Evolutionary conservation across 2,888 invertebrate species (phyloP).

Genomic region (Agrochola macilenta): DNA sequence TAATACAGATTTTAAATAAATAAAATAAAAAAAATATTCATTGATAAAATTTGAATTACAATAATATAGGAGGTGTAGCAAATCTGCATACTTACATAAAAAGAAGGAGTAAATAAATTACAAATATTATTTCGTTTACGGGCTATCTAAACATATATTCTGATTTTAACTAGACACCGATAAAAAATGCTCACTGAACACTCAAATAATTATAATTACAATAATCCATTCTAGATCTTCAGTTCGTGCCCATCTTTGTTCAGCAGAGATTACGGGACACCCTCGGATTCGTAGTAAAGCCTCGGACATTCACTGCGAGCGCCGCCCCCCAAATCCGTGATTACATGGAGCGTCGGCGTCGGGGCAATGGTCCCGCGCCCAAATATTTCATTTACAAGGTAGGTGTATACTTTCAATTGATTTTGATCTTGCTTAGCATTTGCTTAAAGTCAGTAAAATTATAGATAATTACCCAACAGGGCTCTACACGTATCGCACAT

Average conservation of each 20-base stretch:
- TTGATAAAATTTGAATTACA: too few species aligned
- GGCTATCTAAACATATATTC: neutral
- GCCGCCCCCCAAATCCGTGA: slow-evolving; percentile 41
- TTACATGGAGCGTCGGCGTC: slow-evolving; percentile 16
- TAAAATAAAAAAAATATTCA: too few species aligned
- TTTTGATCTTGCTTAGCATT: neutral
- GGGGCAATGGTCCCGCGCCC: neutral
- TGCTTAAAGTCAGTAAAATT: neutral
- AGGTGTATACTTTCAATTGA: neutral
- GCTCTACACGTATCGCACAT: too few species aligned
- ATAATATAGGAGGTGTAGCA: too few species aligned
- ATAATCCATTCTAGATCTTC: slow-evolving; percentile 32
- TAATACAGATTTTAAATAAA: too few species aligned
- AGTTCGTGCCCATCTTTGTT: slow-evolving; percentile 51
- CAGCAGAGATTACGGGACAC: slow-evolving; percentile 50
- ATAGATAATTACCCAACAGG: neutral
- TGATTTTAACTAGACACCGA: neutral
- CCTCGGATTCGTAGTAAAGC: slow-evolving; percentile 39
- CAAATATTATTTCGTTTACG: neutral
- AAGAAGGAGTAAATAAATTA: neutral
- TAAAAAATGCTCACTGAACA: slow-evolving; percentile 6
- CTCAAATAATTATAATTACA: slow-evolving; percentile 47
- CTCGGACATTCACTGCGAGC: slow-evolving; percentile 41
- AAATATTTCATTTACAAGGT: slow-evolving; percentile 16
- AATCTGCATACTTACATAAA: neutral